These are phyloP conservation scores for Montipora capricornis DNA, from an alignment of 64 coral and sea anemone genomes.

Conservation along the genomic window DNA sequence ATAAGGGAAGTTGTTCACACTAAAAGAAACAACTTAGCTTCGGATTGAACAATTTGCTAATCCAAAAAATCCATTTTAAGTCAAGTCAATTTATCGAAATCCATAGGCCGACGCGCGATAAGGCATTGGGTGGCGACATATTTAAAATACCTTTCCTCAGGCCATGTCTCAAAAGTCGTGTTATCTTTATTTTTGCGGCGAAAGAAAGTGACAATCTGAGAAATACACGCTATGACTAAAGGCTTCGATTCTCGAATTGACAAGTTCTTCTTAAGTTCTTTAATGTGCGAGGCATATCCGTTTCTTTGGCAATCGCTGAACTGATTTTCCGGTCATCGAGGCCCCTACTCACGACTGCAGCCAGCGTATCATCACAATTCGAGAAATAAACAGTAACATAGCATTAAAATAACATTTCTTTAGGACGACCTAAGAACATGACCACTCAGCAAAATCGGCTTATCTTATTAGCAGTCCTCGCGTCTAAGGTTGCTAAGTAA, in stretches of 20 bases:
- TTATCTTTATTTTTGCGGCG: slow-evolving; percentile 24
- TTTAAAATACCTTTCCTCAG: slow-evolving; percentile 40
- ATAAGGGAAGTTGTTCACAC: slow-evolving; percentile 7
- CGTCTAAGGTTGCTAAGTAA: slow-evolving; percentile 42
- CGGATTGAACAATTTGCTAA: not conserved
- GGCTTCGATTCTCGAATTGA: not conserved
- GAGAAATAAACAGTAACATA: not conserved
- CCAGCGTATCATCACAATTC: not conserved
- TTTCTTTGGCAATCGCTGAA: not conserved
- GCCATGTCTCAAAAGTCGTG: not conserved
- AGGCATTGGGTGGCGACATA: slow-evolving; percentile 49
- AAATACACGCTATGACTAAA: slow-evolving; percentile 1
- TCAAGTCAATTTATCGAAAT: slow-evolving; percentile 20
- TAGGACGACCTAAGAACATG: not conserved
- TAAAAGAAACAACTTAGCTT: not conserved
- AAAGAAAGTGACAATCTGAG: slow-evolving; percentile 27
- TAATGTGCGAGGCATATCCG: not conserved
- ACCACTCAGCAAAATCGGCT: slow-evolving; percentile 50
- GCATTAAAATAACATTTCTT: slow-evolving; percentile 40
- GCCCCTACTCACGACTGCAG: not conserved
- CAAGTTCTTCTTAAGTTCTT: not conserved
- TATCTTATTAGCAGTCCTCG: slow-evolving; percentile 33
- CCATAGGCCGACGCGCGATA: not conserved
- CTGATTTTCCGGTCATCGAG: not conserved
- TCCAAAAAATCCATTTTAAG: slow-evolving; percentile 33